These are phyloP conservation scores for Nasonia giraulti DNA, from an alignment of 1,140 invertebrate species.

Conservation along the genomic window DNA sequence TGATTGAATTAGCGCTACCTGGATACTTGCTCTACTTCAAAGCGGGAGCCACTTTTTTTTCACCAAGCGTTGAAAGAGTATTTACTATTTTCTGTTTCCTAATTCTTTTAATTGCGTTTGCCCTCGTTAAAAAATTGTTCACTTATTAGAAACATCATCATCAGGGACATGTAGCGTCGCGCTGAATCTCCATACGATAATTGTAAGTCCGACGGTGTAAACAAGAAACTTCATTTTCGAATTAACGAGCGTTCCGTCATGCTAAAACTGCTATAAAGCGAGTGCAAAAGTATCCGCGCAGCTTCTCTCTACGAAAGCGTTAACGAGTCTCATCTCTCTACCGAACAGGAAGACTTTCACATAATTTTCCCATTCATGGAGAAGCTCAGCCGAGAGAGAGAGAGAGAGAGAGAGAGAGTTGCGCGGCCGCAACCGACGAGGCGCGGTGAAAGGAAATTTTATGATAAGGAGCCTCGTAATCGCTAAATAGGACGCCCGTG, in stretches of 20 bases:
- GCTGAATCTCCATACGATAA: too few relatives aligned
- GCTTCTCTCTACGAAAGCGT: neutral
- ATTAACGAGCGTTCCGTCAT: too few relatives aligned
- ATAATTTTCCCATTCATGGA: conserved; percentile 39
- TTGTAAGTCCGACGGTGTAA: too few relatives aligned
- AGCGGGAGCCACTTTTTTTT: too few relatives aligned
- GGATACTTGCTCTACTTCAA: neutral
- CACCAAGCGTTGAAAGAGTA: too few relatives aligned
- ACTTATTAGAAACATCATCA: too few relatives aligned
- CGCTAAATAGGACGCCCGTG: conserved; percentile 35
- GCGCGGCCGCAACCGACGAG: neutral
- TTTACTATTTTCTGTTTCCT: too few relatives aligned
- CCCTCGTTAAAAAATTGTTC: too few relatives aligned
- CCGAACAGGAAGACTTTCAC: conserved; percentile 45
- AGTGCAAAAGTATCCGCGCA: neutral
- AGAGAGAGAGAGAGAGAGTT: too few relatives aligned
- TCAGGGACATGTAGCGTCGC: too few relatives aligned
- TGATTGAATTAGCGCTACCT: neutral
- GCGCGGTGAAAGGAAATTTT: conserved; percentile 49
- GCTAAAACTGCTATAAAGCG: neutral
- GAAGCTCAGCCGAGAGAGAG: neutral
- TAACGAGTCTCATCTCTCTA: neutral
- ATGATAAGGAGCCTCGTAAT: conserved; percentile 49
- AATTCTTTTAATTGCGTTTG: too few relatives aligned
- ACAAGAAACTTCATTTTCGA: too few relatives aligned